These are phyloP conservation scores for Passer montanus DNA, from an alignment of 2,113 vertebrate genomes.

Conservation along the genomic window DNA sequence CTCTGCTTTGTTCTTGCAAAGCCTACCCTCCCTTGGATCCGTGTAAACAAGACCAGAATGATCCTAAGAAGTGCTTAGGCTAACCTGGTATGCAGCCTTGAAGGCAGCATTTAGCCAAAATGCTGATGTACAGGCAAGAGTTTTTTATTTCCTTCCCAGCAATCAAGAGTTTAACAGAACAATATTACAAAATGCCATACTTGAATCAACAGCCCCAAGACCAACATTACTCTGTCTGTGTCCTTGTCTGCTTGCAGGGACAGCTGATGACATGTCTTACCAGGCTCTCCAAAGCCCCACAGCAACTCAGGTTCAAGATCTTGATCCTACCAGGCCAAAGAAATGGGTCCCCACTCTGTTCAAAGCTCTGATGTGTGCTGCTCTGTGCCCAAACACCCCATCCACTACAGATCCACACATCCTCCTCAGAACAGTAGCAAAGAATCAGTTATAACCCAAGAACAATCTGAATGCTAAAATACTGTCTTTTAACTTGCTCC, in stretches of 20 bases:
- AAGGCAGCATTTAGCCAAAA: constrained; percentile 21
- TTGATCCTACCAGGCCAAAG: background rate
- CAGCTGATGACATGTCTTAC: background rate
- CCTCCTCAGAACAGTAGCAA: background rate
- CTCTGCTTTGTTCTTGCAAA: constrained; percentile 46
- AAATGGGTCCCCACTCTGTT: background rate
- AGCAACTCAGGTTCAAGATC: background rate
- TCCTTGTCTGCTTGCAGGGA: background rate
- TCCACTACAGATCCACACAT: background rate
- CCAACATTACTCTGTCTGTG: background rate
- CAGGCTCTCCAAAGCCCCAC: background rate
- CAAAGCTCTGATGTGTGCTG: background rate
- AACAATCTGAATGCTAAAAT: background rate
- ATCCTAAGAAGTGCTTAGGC: background rate
- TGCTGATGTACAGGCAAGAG: background rate
- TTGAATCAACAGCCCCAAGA: background rate
- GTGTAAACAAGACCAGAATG: background rate
- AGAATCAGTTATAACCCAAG: background rate
- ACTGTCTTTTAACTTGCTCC: background rate
- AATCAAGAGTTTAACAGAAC: background rate
- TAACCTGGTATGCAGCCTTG: background rate
- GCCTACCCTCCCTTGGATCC: background rate
- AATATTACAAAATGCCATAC: background rate
- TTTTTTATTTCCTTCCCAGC: background rate
- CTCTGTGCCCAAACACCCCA: background rate